Conservation (phyloP, 2,797 vertebrate species). For the Gallirallus australis region DNA sequence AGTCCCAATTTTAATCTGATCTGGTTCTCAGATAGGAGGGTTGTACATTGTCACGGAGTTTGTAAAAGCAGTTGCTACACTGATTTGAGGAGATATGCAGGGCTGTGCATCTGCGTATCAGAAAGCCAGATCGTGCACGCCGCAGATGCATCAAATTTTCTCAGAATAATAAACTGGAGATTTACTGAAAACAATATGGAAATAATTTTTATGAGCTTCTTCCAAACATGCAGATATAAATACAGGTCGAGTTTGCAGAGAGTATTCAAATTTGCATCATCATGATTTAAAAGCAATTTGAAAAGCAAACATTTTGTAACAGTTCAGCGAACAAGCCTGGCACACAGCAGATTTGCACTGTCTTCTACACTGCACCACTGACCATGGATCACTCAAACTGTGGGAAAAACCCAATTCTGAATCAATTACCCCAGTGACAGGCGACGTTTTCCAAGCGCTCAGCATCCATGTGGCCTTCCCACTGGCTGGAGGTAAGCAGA, state of each 20-base stretch:
- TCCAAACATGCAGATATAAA: not conserved
- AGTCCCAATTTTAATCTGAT: slow-evolving; percentile 51
- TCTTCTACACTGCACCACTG: not conserved
- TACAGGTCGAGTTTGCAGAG: not conserved
- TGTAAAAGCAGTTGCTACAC: slow-evolving; percentile 51
- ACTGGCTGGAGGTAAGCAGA: not conserved
- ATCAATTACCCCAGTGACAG: not conserved
- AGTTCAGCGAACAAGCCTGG: not conserved
- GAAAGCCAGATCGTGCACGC: not conserved
- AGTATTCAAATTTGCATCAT: accelerated
- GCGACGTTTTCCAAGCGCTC: not conserved
- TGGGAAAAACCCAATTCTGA: not conserved
- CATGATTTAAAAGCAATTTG: not conserved
- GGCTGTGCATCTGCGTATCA: slow-evolving; percentile 48
- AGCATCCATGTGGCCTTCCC: slow-evolving; percentile 10
- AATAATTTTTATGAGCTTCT: slow-evolving; percentile 11
- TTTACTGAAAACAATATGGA: not conserved
- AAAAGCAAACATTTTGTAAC: not conserved
- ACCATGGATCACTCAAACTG: accelerated
- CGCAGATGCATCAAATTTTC: slow-evolving; percentile 35
- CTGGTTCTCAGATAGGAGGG: slow-evolving; percentile 38
- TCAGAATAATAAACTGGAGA: slow-evolving; percentile 29
- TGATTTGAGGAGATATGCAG: slow-evolving; percentile 47
- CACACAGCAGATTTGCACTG: not conserved
- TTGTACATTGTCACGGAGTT: slow-evolving; percentile 12